Conservation (phyloP, 2,113 vertebrate genomes). For the Lasiurus borealis region DNA sequence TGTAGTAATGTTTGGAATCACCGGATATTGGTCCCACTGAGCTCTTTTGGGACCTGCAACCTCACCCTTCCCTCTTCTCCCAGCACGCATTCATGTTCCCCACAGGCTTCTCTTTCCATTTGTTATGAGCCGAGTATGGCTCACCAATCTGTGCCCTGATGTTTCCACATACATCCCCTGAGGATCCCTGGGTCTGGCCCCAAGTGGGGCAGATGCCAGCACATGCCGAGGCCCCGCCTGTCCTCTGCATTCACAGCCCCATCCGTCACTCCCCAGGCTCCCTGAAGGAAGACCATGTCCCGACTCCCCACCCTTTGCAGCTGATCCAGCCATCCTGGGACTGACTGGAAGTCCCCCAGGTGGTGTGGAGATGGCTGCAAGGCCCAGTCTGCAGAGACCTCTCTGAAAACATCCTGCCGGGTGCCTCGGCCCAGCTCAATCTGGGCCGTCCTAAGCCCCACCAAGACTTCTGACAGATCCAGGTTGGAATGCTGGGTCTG, state of each 20-base stretch:
- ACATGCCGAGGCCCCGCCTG: background rate
- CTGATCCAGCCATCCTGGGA: background rate
- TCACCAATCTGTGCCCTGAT: background rate
- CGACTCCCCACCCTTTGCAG: background rate
- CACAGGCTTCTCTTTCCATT: background rate
- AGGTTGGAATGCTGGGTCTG: background rate
- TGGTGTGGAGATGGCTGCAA: background rate
- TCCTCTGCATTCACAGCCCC: background rate
- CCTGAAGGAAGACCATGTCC: background rate
- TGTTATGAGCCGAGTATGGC: background rate
- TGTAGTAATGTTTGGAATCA: background rate
- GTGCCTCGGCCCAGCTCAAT: background rate
- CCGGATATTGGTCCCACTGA: background rate
- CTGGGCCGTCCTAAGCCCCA: background rate
- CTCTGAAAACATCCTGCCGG: background rate
- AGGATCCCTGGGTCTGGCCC: background rate
- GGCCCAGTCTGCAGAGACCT: accelerated
- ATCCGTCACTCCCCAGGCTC: background rate
- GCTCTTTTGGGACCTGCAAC: background rate
- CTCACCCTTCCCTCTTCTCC: background rate
- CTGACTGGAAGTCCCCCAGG: background rate
- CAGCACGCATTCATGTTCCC: background rate
- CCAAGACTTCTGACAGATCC: background rate
- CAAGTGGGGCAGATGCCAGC: slow-evolving; percentile 60
- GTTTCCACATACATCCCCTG: slow-evolving; percentile 47